phyloP scores from a whole-genome alignment of 1,140 invertebrate genomes.

The Vollenhovia emeryi region DNA sequence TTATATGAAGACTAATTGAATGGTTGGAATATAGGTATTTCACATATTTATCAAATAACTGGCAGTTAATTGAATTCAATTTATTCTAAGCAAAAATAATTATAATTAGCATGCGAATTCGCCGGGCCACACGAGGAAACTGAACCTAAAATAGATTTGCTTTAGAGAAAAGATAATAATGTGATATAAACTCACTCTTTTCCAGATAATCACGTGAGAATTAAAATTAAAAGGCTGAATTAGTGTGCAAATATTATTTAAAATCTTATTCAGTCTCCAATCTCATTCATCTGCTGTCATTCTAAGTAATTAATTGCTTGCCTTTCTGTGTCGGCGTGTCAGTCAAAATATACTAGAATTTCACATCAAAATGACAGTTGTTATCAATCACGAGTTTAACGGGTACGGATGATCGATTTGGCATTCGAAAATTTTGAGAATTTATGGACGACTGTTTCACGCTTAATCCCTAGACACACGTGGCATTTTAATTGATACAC shows the following conservation, averaged over 20 bases:
- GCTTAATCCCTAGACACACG: background rate
- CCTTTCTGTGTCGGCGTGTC: slow-evolving; percentile 28
- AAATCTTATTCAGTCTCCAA: slow-evolving; percentile 37
- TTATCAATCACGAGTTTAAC: slow-evolving; percentile 47
- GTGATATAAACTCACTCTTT: background rate
- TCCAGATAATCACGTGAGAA: background rate
- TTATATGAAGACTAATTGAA: slow-evolving; percentile 1
- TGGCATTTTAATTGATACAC: slow-evolving; percentile 44
- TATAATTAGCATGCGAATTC: background rate
- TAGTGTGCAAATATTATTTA: slow-evolving; percentile 16
- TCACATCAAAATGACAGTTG: slow-evolving; percentile 27
- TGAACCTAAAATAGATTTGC: background rate
- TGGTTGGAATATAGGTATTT: background rate
- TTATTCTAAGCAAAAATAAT: background rate
- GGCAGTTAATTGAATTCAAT: background rate
- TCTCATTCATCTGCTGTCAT: slow-evolving; percentile 33
- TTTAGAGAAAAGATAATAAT: background rate
- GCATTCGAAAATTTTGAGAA: slow-evolving; percentile 25
- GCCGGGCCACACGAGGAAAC: background rate
- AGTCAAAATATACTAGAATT: slow-evolving; percentile 50
- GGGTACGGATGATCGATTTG: slow-evolving; percentile 30
- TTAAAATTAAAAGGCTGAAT: background rate
- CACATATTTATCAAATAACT: background rate
- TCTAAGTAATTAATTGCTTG: slow-evolving; percentile 44
- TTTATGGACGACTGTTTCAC: slow-evolving; percentile 8